Evolutionary conservation across 2,888 invertebrate genomes (phyloP).

Genomic region (Hoplodrina ambigua): DNA sequence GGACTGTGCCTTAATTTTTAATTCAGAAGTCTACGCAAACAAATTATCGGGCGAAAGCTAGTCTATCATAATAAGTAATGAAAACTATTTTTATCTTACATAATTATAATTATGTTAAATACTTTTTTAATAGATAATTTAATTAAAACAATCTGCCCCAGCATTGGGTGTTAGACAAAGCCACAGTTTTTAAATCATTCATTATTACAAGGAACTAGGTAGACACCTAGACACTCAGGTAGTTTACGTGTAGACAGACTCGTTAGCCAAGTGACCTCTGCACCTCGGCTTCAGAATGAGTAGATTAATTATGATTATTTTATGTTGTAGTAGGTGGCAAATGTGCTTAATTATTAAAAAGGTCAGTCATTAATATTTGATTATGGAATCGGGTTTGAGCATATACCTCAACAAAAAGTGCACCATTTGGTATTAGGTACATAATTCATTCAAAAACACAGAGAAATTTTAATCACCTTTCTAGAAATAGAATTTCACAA

Average conservation of each 20-base stretch:
- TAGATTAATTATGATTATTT: conserved; percentile 27
- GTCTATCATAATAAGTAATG: too few species aligned
- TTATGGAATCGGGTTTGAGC: not conserved
- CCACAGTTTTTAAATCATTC: not conserved
- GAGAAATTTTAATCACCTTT: not conserved
- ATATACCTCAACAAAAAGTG: not conserved
- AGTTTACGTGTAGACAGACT: not conserved
- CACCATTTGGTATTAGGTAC: not conserved
- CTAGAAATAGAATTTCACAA: not conserved
- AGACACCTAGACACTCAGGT: not conserved
- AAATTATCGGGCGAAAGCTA: too few species aligned
- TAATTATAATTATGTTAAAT: too few species aligned
- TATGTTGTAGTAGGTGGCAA: conserved; percentile 10
- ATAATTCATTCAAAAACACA: not conserved
- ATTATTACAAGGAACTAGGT: too few species aligned
- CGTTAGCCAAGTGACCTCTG: conserved; percentile 13
- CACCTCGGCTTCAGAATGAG: conserved; percentile 4
- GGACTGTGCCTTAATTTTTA: too few species aligned
- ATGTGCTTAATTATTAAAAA: conserved; percentile 6
- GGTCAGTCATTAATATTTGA: conserved; percentile 4
- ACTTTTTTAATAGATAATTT: not conserved
- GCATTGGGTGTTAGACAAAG: not conserved
- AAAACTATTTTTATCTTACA: too few species aligned
- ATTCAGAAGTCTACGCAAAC: too few species aligned
- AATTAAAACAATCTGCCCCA: too few species aligned